Evolutionary conservation across 2,888 invertebrate genomes (phyloP).

Genomic region (Clusia tigrina): DNA sequence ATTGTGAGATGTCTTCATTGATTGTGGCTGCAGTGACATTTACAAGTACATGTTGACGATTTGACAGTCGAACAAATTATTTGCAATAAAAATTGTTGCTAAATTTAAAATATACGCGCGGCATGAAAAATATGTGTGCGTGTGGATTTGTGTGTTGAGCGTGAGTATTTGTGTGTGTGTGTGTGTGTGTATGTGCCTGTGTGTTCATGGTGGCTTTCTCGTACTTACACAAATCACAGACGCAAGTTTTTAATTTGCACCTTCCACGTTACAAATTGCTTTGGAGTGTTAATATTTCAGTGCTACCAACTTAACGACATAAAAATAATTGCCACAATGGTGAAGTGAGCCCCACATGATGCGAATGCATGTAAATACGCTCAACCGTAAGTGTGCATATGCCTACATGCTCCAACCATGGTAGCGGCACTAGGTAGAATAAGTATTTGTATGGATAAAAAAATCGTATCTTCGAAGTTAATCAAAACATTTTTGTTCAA

Average conservation of each 20-base stretch:
- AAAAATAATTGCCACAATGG: conserved; percentile 3
- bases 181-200: too few species aligned
- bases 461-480: background rate
- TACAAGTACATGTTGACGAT: conserved; percentile 27
- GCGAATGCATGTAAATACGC: background rate
- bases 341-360: background rate
- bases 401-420: background rate
- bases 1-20: conserved; percentile 27
- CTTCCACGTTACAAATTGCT: conserved; percentile 37
- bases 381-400: background rate
- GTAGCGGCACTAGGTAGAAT: background rate
- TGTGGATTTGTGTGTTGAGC: too few species aligned
- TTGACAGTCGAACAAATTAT: conserved; percentile 55
- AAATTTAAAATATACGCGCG: too few species aligned
- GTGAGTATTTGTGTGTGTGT: too few species aligned
- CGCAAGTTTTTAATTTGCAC: conserved; percentile 26
- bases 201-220: too few species aligned
- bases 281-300: conserved; percentile 41
- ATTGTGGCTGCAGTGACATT: conserved; percentile 20
- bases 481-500: too few species aligned
- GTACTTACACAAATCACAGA: too few species aligned
- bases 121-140: too few species aligned
- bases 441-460: background rate
- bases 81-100: conserved; percentile 48
- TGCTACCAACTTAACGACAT: conserved; percentile 29